Evolutionary conservation across 1,140 invertebrate species (phyloP), one percentile per base, ranked within the genome.

Genomic region (Meloidogyne exigua): DNA sequence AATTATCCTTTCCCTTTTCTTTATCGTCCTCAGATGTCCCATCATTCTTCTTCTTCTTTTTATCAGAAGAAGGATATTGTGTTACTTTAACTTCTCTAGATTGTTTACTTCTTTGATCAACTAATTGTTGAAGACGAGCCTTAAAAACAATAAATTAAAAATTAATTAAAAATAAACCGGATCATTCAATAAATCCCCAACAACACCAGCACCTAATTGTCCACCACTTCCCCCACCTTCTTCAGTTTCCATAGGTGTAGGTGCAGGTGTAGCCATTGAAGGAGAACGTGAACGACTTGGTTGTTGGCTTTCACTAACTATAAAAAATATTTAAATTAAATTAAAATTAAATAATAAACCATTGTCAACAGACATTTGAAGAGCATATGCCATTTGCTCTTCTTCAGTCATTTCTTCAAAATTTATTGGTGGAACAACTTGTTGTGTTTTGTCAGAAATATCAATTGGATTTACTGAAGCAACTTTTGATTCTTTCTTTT

Each of bases 201-300:
- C 49, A 57, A 57, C 49, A n/a, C 49, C 49, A 57, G 18, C 49
- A 4, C 49, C 49, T n/a, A n/a, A 5, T 57, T 57, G 2, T n/a
- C 18, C 49, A 57, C 4, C 9, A n/a, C n/a, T n/a, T 7, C n/a
- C 49, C 0, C 49, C 49, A 15, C 9, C 71, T 21, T 73, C 71
- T 36, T 73, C 71, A 62, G 57, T 26, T 63, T 73, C 71, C 71
- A 73, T 73, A 23, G 71, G 71, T 32, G 71, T 73, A 0, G 71
- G 71, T 21, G 71, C 71, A 18, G 71, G 71, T 15, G 71, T 73
- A n/a, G 57, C 65, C 71, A 73, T 57, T 32, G 71, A 62, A 3
- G 32, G 36, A 62, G 71, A 72, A 72, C 49, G 71, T 11, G 71
- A 73, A 28, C 71, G 71, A 73, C 71, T 73, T 36, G 62, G 71